Evolutionary conservation across 2,113 vertebrate genomes (phyloP).

Genomic region (Isurus oxyrinchus): DNA sequence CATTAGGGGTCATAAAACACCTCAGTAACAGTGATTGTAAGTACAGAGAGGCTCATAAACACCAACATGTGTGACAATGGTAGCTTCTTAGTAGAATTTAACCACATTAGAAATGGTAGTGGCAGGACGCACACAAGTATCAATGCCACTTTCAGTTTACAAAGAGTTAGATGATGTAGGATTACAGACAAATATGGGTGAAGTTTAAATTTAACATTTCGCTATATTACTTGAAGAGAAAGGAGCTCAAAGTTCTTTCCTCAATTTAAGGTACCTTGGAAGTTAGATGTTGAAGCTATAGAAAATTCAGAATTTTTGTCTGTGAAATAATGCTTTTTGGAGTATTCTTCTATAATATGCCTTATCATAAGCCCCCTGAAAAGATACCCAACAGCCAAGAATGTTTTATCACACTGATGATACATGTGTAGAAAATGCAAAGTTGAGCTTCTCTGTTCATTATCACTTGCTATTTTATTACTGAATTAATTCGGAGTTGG

Average conservation of each 20-base stretch:
- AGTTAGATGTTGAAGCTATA: background rate
- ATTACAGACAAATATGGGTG: background rate
- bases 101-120: slow-evolving; percentile 19
- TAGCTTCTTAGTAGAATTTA: background rate
- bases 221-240: background rate
- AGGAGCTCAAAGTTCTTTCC: background rate
- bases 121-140: background rate
- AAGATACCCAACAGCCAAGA: background rate
- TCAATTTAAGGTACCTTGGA: background rate
- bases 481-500: slow-evolving; percentile 19
- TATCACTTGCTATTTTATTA: background rate
- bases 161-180: background rate
- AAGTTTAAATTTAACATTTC: background rate
- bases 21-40: slow-evolving; percentile 24
- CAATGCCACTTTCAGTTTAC: background rate
- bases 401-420: background rate
- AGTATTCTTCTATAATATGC: no score
- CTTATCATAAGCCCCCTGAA: background rate
- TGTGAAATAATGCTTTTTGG: background rate
- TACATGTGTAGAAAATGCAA: slow-evolving; percentile 5
- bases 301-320: background rate
- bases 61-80: slow-evolving; percentile 18
- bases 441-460: background rate
- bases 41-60: slow-evolving; percentile 16
- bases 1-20: slow-evolving; percentile 32